These are phyloP conservation scores for Armadillidium nasatum DNA, from an alignment of 1,140 invertebrate genomes.

Conservation along the genomic window DNA sequence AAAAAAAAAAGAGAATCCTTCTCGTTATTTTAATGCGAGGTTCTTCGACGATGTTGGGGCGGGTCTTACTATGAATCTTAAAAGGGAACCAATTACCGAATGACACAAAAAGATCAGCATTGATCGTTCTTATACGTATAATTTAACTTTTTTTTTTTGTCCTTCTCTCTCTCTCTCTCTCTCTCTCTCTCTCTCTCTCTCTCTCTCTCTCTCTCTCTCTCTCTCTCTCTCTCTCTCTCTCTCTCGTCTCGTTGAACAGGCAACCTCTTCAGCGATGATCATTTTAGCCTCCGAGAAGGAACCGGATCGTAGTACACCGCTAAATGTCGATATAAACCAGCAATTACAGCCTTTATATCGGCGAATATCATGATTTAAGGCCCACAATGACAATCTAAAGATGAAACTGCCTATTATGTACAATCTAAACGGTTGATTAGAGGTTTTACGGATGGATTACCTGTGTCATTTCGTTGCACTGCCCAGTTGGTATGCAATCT, in stretches of 20 bases:
- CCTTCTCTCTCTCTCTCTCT: too few species aligned
- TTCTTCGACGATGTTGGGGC: background rate
- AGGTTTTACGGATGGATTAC: constrained; percentile 4
- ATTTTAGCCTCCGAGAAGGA: background rate
- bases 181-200: too few species aligned
- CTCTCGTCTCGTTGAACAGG: too few species aligned
- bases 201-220: too few species aligned
- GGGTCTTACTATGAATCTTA: background rate
- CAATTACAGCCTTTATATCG: constrained; percentile 10
- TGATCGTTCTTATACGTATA: background rate
- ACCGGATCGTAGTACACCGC: constrained; percentile 1
- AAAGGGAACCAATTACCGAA: background rate
- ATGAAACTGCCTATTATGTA: background rate
- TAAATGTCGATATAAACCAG: constrained; percentile 1
- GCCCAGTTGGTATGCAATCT: constrained; percentile 3
- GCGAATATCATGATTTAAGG: background rate
- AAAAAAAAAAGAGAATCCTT: background rate
- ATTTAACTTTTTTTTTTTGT: too few species aligned
- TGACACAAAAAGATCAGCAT: background rate
- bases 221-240: too few species aligned
- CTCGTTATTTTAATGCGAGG: background rate
- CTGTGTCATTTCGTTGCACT: constrained; percentile 6
- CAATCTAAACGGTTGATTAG: constrained; percentile 5
- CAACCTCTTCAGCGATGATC: background rate
- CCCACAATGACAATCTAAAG: background rate